A percentile compares a stretch with the other conserved stretches of the same genome.
These are phyloP conservation scores for Falco peregrinus DNA, from an alignment of 2,797 vertebrate genomes.

Conservation along the genomic window DNA sequence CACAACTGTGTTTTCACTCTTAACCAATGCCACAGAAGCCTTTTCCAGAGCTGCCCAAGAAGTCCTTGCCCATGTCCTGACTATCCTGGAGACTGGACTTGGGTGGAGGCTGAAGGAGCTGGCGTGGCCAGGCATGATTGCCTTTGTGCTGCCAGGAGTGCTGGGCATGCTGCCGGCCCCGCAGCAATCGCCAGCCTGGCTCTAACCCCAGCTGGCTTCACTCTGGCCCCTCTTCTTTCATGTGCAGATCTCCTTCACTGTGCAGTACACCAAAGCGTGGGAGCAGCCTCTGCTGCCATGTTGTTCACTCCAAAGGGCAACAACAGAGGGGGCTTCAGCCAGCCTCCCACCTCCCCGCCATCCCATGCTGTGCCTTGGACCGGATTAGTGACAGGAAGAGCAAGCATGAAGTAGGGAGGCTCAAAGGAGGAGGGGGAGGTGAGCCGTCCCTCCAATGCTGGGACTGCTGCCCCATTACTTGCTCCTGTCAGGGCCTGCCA, in stretches of 20 bases:
- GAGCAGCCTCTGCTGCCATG: background rate
- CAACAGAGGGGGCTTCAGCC: background rate
- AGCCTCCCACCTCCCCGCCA: background rate
- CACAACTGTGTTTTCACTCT: background rate
- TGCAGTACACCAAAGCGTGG: rapidly evolving
- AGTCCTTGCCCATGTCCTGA: background rate
- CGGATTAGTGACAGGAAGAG: background rate
- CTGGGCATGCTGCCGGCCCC: background rate
- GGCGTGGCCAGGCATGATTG: background rate
- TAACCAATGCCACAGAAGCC: background rate
- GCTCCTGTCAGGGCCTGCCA: too few relatives aligned
- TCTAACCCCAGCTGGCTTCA: background rate
- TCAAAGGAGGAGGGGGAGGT: background rate
- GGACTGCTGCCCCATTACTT: background rate
- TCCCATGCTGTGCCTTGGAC: background rate
- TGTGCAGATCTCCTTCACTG: background rate
- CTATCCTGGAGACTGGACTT: background rate
- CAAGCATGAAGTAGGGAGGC: background rate
- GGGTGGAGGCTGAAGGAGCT: background rate
- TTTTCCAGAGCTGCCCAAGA: background rate
- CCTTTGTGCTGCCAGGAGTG: background rate
- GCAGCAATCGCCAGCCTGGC: background rate
- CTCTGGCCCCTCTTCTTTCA: background rate
- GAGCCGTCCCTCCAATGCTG: background rate
- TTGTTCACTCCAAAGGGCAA: background rate